Evolutionary conservation across 2,797 vertebrate species (phyloP), one percentile per base, ranked within the genome.

Genomic region (Champsocephalus gunnari): DNA sequence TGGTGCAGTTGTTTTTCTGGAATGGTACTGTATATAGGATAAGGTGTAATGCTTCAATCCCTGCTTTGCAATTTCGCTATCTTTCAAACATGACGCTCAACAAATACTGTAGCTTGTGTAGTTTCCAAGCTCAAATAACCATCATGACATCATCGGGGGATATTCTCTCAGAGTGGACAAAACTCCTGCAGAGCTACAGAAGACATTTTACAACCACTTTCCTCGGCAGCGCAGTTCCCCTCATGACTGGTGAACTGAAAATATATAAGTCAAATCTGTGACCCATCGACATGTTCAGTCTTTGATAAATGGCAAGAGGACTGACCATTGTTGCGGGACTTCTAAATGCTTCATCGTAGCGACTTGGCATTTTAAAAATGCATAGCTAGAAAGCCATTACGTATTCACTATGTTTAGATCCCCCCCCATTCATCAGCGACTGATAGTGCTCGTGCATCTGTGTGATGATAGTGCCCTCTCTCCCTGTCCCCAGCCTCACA

Each of bases 381-480:
- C 75, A 66, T 60, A 1, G 7, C 41, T 74, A 76, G 71, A 68
- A 51, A 45, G 78, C 64, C 24, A 59, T 86, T 82, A 75, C 71
- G 63, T 47, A 64, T 81, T 68, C 71, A 48, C 63, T 34, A 5
- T 66, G 77, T 84, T 88, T 75, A 60, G 59, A 48, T 49, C 89
- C 85, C 77, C 66, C 72, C 21, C 78, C 71, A 88, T 90, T 89
- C 66, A 87, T 92, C 89, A 88, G 21, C 38, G 2, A 24, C 76
- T 80, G 82, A 84, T 86, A 34, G 80, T 51, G 73, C 68, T 68
- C 48, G 73, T 84, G 82, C 56, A 47, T 77, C 61, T 88, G 84
- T 90, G 87, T 89, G 87, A 89, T 89, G 88, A 90, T 81, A 66
- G 83, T 84, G 87, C 82, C 86, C 90, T 89, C 87, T 84, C 87